phyloP scores from a whole-genome alignment of 2,797 vertebrate species.

The Ctenosaura bakeri region DNA sequence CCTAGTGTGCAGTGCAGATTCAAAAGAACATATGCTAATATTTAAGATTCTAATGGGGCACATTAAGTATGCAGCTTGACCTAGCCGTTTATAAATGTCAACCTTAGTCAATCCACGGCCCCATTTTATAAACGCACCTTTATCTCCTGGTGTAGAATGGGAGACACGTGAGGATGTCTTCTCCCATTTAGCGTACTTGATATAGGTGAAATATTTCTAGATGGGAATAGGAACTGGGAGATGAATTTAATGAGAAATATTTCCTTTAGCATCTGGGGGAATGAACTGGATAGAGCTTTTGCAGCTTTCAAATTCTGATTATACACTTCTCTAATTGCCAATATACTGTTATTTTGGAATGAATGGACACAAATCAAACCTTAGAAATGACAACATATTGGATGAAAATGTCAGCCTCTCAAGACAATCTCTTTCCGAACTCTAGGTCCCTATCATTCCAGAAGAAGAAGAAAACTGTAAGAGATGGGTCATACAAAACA shows the following conservation, averaged over 20 bases:
- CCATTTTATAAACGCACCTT: not conserved
- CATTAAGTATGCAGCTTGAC: slow-evolving; percentile 36
- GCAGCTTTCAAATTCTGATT: not conserved
- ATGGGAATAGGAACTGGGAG: not conserved
- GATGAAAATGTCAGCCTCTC: not conserved
- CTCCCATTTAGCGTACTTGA: not conserved
- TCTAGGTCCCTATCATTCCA: not conserved
- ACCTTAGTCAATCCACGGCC: slow-evolving; percentile 6
- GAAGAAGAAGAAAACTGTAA: not conserved
- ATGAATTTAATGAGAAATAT: not conserved
- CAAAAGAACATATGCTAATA: not conserved
- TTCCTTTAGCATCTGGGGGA: not conserved
- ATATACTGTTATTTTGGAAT: not conserved
- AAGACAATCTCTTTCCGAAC: not conserved
- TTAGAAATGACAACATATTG: not conserved
- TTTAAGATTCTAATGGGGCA: slow-evolving; percentile 27
- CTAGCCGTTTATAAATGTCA: slow-evolving; percentile 21
- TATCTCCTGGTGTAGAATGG: not conserved
- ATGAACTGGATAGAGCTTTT: not conserved
- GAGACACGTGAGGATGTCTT: not conserved
- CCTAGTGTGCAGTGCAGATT: slow-evolving; percentile 13
- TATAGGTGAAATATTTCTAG: not conserved
- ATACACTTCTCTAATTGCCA: slow-evolving; percentile 11
- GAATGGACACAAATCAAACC: not conserved
- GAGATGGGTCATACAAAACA: not conserved